Base-by-base conservation (phyloP, 2,888 invertebrate species). In the Drosophila stalkeri region DNA sequence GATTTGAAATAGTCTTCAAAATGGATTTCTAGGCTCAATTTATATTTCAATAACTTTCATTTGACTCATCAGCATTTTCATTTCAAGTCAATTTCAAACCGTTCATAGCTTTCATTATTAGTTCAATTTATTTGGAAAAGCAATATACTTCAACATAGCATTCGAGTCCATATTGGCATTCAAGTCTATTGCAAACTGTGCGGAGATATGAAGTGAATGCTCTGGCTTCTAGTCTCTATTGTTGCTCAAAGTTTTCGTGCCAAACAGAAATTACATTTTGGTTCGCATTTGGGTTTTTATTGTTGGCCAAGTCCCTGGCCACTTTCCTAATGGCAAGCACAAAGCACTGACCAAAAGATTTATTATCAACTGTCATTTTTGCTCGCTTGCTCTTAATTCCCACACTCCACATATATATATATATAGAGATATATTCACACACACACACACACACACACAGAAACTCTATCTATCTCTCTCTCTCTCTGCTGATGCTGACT, bases 311-410 rank as follows among this genome's bases (percentile, higher is more conserved):
- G 67, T 87, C 86, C 72, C 75, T 43, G 44, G 79, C 60, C 69
- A 68, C 51, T 51, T 47, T 1, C 67, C 56, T 89, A 86, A 84
- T 84, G 89, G 80, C 37, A 12, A 66, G 64, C 72, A 65, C 61
- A 64, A 71, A 69, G 66, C 83, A 63, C 86, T 87, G 85, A 54
- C 86, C 88, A 65, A 64, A 70, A 89, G 89, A 89, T 89, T 91
- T 89, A 89, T 89, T 91, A 86, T 86, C 80, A 76, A 75, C 64
- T 90, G 87, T 87, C 87, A 86, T 72, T 85, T 78, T 75, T 71
- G 56, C 67, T 46, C 55, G 47, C 64, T 59, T 56, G 47, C 55
- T 71, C 46, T 51, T 52, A 56, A 51, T 64, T 62, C 64, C 41
- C 64, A 57, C 33, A 57, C 56, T 43, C 16, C 16, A 41, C 41